Conservation (phyloP, 2,797 vertebrate genomes). For the Myotis planiceps region DNA sequence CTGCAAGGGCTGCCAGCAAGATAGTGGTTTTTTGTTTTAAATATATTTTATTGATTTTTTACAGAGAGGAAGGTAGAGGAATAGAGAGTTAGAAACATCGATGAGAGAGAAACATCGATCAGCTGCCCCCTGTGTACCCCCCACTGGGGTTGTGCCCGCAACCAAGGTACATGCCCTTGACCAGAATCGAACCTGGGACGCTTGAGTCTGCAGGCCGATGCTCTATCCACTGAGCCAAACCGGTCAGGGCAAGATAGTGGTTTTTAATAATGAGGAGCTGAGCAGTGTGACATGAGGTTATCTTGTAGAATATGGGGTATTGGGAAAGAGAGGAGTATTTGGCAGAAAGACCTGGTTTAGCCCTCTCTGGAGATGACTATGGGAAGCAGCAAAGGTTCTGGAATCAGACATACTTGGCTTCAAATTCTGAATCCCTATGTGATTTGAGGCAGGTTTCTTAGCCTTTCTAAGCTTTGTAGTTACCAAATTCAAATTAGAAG, state of each 20-base stretch:
- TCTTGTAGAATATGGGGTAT: background rate
- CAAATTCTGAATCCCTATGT: constrained; percentile 6
- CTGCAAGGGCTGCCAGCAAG: background rate
- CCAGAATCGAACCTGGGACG: too few relatives aligned
- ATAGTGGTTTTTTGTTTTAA: background rate
- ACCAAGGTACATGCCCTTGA: too few relatives aligned
- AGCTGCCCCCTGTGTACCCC: too few relatives aligned
- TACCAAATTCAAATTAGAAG: constrained; percentile 37
- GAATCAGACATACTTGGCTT: background rate
- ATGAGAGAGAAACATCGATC: too few relatives aligned
- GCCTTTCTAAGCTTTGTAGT: constrained; percentile 5
- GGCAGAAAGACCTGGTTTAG: background rate
- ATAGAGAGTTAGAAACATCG: too few relatives aligned
- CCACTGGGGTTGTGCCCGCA: too few relatives aligned
- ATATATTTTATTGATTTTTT: too few relatives aligned
- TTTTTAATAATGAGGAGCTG: background rate
- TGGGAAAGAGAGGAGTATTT: background rate
- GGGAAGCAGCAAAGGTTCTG: background rate
- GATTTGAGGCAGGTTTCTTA: background rate
- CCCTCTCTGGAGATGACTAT: background rate
- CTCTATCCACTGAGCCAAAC: too few relatives aligned
- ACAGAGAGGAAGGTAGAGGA: too few relatives aligned
- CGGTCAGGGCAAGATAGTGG: background rate
- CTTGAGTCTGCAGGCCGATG: too few relatives aligned
- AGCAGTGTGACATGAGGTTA: background rate